A percentile compares a stretch with the other conserved stretches of the same genome.
Evolutionary conservation across 2,113 vertebrate genomes (phyloP).

Genomic region (Centropristis striata): DNA sequence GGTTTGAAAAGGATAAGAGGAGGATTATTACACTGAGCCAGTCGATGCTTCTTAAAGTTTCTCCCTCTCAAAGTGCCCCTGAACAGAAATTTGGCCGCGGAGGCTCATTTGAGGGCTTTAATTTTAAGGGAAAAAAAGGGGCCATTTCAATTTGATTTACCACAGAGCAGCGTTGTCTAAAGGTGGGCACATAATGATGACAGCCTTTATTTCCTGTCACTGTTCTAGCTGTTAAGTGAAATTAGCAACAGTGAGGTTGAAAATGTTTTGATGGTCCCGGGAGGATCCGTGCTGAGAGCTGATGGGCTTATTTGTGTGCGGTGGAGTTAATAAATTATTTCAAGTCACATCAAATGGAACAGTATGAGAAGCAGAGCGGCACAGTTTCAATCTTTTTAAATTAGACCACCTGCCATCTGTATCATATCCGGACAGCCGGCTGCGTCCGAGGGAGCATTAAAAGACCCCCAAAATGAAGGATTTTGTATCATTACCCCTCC

Average conservation of each 20-base stretch:
- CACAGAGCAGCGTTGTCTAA: slow-evolving; percentile 12
- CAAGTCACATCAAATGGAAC: slow-evolving; percentile 31
- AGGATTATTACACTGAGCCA: slow-evolving; percentile 48
- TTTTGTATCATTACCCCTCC: slow-evolving; percentile 16
- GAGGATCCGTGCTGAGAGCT: slow-evolving; percentile 37
- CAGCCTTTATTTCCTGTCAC: slow-evolving; percentile 6
- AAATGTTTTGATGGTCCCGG: slow-evolving; percentile 18
- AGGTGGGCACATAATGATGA: slow-evolving; percentile 25
- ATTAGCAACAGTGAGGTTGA: slow-evolving; percentile 27
- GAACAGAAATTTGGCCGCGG: slow-evolving; percentile 26
- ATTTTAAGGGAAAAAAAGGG: slow-evolving; percentile 28
- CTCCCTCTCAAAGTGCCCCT: slow-evolving; percentile 21
- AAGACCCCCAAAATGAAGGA: neutral
- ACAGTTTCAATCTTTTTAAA: slow-evolving; percentile 35
- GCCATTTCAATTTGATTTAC: slow-evolving; percentile 37
- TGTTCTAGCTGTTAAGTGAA: slow-evolving; percentile 34
- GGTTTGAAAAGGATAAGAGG: slow-evolving; percentile 47
- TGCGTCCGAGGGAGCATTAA: neutral
- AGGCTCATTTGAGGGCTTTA: slow-evolving; percentile 41
- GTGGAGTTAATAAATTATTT: slow-evolving; percentile 21
- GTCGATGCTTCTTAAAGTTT: slow-evolving; percentile 43
- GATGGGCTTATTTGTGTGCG: slow-evolving; percentile 33
- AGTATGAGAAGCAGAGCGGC: slow-evolving; percentile 17
- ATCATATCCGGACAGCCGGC: neutral
- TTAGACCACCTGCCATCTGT: slow-evolving; percentile 8